These are phyloP conservation scores for Mohoua ochrocephala DNA, from an alignment of 2,113 vertebrate species.

Conservation along the genomic window DNA sequence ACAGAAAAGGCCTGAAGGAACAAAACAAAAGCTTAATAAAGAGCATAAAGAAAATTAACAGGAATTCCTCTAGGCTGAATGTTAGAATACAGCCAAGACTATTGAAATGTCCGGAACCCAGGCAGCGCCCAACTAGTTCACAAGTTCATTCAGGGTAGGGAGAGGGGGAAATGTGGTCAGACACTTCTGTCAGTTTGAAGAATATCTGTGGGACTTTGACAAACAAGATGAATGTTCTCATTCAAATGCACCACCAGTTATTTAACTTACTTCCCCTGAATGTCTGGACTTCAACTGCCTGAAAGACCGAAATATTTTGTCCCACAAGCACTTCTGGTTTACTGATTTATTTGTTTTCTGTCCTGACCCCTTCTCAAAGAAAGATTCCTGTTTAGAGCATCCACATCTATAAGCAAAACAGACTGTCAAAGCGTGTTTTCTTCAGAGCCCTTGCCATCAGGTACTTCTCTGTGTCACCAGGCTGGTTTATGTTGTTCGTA, in stretches of 20 bases:
- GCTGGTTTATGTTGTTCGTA: neutral
- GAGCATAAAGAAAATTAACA: slow-evolving; percentile 52
- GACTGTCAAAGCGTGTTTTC: neutral
- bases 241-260: slow-evolving; percentile 62
- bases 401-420: neutral
- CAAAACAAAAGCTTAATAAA: slow-evolving; percentile 37
- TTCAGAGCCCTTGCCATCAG: neutral
- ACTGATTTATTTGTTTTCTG: slow-evolving; percentile 21
- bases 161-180: slow-evolving; percentile 62
- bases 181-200: slow-evolving; percentile 59
- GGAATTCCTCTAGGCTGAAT: slow-evolving; percentile 42
- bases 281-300: slow-evolving; percentile 26
- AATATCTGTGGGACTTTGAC: slow-evolving; percentile 54
- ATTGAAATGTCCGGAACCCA: slow-evolving; percentile 64
- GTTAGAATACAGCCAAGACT: slow-evolving; percentile 34
- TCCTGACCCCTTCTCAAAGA: neutral
- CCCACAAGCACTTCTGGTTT: slow-evolving; percentile 30
- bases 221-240: slow-evolving; percentile 68
- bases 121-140: slow-evolving; percentile 43
- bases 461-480: neutral
- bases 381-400: neutral
- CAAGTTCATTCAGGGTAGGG: slow-evolving; percentile 55
- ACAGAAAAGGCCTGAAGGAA: slow-evolving; percentile 4
- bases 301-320: slow-evolving; percentile 41
- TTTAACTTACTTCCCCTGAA: slow-evolving; percentile 61